Conservation (phyloP, 2,113 vertebrate genomes). For the Etheostoma spectabile region DNA sequence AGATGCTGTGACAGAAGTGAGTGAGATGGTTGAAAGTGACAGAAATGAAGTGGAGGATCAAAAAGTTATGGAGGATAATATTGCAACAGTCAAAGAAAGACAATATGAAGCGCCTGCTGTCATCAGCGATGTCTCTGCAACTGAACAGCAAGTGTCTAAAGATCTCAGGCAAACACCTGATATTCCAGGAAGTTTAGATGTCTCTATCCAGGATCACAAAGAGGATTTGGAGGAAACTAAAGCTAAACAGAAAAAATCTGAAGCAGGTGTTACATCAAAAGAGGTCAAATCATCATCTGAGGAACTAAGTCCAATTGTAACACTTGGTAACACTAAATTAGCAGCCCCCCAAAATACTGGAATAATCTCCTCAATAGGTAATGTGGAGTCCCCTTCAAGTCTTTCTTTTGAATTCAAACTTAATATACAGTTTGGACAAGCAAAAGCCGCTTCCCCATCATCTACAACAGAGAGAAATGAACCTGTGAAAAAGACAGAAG, state of each 20-base stretch:
- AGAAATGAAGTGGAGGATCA: constrained; percentile 21
- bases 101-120: not conserved
- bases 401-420: constrained; percentile 69
- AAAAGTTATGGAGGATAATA: constrained; percentile 23
- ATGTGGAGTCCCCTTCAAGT: constrained; percentile 56
- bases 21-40: constrained; percentile 32
- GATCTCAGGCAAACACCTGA: not conserved
- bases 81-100: not conserved
- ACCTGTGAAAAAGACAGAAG: constrained; percentile 12
- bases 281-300: constrained; percentile 14
- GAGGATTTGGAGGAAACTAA: constrained; percentile 31
- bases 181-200: not conserved
- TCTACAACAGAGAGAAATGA: constrained; percentile 6
- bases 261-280: not conserved
- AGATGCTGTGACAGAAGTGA: constrained; percentile 1
- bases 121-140: not conserved
- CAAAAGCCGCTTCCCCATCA: constrained; percentile 11
- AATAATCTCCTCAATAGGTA: constrained; percentile 47
- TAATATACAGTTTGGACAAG: constrained; percentile 62
- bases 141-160: constrained; percentile 21
- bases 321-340: constrained; percentile 10
- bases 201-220: not conserved
- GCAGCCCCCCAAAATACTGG: constrained; percentile 53
- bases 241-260: constrained; percentile 23
- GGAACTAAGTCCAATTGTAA: constrained; percentile 7